phyloP scores from a whole-genome alignment of 2,888 invertebrate genomes.

The Cepaea hortensis region DNA sequence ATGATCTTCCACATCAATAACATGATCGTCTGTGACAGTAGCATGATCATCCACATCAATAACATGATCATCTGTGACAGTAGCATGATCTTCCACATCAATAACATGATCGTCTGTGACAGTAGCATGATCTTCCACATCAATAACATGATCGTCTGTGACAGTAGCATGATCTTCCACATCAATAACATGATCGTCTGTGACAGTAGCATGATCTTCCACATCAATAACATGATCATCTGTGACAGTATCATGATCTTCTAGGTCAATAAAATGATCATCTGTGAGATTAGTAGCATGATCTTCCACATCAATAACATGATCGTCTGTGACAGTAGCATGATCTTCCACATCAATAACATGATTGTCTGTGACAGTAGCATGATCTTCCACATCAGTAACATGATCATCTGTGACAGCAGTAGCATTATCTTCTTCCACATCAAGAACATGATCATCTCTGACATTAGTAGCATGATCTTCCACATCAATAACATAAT shows the following conservation, averaged over 20 bases:
- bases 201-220: background rate
- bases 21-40: background rate
- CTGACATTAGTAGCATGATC: background rate
- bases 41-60: background rate
- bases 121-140: background rate
- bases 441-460: background rate
- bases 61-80: background rate
- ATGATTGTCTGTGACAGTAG: background rate
- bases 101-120: background rate
- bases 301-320: background rate
- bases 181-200: background rate
- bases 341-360: background rate
- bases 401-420: background rate
- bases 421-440: background rate
- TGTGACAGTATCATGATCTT: background rate
- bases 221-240: background rate
- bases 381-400: background rate
- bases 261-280: background rate
- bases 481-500: background rate
- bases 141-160: background rate
- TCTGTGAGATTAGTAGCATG: background rate
- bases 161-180: background rate
- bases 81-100: background rate
- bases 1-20: background rate
- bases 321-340: background rate